Percentiles rank a stretch among this genome's conserved stretches.
These are phyloP conservation scores for Menidia menidia DNA, from an alignment of 2,797 vertebrate genomes.

Conservation along the genomic window DNA sequence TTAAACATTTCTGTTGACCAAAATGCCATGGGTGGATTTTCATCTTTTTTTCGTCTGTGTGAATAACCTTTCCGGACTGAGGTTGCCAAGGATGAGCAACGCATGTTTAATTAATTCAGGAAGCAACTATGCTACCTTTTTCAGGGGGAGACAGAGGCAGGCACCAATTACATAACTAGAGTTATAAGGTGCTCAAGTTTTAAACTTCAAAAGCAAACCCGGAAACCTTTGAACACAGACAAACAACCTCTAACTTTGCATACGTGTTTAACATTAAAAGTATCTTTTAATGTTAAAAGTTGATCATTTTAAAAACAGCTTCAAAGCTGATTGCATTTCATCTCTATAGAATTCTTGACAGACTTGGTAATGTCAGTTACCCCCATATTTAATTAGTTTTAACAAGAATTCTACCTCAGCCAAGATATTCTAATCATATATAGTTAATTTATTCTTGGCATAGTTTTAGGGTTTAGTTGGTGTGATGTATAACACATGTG, in stretches of 20 bases:
- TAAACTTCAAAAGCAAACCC: background rate
- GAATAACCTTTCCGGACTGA: background rate
- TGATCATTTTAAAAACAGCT: conserved; percentile 1
- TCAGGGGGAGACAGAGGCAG: background rate
- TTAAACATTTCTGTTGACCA: too few species aligned
- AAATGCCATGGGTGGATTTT: background rate
- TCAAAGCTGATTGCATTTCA: conserved; percentile 42
- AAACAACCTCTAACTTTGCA: conserved; percentile 1
- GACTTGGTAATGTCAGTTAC: conserved; percentile 64
- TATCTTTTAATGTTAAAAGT: conserved; percentile 20
- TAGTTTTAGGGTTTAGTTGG: conserved; percentile 31
- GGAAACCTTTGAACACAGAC: conserved; percentile 10
- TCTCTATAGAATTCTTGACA: conserved; percentile 53
- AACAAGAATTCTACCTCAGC: conserved; percentile 60
- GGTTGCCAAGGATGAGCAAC: background rate
- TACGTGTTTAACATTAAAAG: conserved; percentile 28
- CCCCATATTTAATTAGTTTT: conserved; percentile 67
- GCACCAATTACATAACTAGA: background rate
- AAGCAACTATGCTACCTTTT: background rate
- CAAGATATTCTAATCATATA: conserved; percentile 50
- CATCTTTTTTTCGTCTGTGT: background rate
- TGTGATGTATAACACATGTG: conserved; percentile 40
- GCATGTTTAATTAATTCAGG: background rate
- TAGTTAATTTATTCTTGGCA: conserved; percentile 50
- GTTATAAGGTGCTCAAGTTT: background rate